Evolutionary conservation across 2,888 invertebrate genomes (phyloP).

Genomic region (Eurytoma adleriae): DNA sequence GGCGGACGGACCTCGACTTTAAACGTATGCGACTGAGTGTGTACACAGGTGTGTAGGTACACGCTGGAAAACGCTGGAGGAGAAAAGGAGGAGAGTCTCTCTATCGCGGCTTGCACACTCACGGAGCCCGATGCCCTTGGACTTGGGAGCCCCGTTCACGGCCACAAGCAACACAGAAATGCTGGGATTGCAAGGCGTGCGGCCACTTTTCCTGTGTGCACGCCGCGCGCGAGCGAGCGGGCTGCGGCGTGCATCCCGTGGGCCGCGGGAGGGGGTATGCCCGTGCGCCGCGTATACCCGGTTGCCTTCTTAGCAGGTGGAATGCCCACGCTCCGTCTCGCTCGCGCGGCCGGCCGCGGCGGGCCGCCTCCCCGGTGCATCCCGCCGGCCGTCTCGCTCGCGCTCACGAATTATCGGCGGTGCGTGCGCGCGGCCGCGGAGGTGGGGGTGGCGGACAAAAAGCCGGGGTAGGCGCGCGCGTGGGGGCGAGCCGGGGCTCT

Average conservation of each 20-base stretch:
- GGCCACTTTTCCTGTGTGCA: constrained; percentile 72
- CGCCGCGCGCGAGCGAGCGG: constrained; percentile 45
- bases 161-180: constrained; percentile 75
- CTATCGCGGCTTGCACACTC: constrained; percentile 59
- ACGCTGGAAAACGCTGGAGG: neutral
- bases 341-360: no score
- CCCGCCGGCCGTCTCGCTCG: neutral
- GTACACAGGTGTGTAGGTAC: neutral
- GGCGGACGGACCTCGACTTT: neutral
- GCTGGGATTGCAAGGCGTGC: constrained; percentile 73
- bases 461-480: no score
- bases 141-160: constrained; percentile 74
- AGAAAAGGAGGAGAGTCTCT: constrained; percentile 5
- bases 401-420: constrained; percentile 70
- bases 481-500: constrained; percentile 2
- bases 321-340: constrained; percentile 67
- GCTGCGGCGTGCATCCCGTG: constrained; percentile 20
- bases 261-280: constrained; percentile 43
- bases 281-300: constrained; percentile 65
- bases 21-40: neutral
- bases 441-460: neutral
- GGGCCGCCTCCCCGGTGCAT: constrained; percentile 2
- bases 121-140: constrained; percentile 70
- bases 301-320: constrained; percentile 72
- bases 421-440: constrained; percentile 58